Conservation (phyloP, 1,140 invertebrate genomes). For the Bombus consobrinus region DNA sequence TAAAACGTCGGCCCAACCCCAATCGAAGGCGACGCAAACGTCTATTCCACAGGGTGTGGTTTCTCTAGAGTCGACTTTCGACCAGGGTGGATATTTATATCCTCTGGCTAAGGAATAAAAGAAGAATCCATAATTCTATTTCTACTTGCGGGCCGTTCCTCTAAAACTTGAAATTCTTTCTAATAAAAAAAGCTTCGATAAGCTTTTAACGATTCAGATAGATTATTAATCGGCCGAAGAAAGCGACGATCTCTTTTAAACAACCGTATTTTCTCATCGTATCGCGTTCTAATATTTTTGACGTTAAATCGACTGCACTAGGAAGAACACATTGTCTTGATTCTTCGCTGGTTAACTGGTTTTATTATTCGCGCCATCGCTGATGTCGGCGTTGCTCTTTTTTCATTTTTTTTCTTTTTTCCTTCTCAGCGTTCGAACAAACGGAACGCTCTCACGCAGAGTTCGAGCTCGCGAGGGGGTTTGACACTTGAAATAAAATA, state of each 20-base stretch:
- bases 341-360: constrained; percentile 39
- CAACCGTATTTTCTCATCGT: too few relatives aligned
- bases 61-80: constrained; percentile 11
- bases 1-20: constrained; percentile 10
- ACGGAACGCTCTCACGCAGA: constrained; percentile 68
- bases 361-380: constrained; percentile 53
- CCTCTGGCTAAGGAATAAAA: background rate
- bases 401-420: background rate
- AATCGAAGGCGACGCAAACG: background rate
- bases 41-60: constrained; percentile 27
- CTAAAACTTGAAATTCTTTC: background rate
- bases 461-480: constrained; percentile 59
- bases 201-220: background rate
- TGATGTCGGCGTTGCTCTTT: constrained; percentile 37
- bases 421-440: constrained; percentile 3
- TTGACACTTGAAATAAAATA: constrained; percentile 71
- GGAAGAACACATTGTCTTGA: constrained; percentile 2
- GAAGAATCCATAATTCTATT: background rate
- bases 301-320: background rate
- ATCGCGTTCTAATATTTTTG: constrained; percentile 24
- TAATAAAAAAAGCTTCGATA: too few relatives aligned
- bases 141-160: background rate
- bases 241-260: background rate
- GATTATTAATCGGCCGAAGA: too few relatives aligned
- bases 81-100: constrained; percentile 18